phyloP scores from a whole-genome alignment of 2,113 vertebrate species.

The Pheucticus melanocephalus region DNA sequence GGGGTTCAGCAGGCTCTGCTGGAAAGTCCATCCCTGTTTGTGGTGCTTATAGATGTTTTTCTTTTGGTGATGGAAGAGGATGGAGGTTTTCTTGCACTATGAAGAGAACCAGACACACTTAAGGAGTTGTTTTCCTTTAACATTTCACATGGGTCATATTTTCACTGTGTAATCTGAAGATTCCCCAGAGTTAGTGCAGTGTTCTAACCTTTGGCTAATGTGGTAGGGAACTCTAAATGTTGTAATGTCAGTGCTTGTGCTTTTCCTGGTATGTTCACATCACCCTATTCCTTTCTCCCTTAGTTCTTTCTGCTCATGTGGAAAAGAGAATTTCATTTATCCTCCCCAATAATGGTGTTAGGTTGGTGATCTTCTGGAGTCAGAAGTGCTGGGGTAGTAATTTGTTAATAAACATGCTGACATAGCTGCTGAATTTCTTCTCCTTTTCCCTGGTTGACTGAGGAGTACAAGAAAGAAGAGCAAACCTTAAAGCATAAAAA shows the following conservation, averaged over 20 bases:
- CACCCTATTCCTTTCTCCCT: not conserved
- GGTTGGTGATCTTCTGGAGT: not conserved
- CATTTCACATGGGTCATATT: not conserved
- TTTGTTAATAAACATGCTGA: not conserved
- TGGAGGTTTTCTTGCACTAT: not conserved
- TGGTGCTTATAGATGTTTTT: not conserved
- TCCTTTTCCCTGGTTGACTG: not conserved
- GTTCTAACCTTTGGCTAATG: not conserved
- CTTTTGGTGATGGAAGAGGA: not conserved
- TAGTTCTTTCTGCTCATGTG: not conserved
- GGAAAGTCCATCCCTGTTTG: not conserved
- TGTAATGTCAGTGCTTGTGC: not conserved
- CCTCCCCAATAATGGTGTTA: not conserved
- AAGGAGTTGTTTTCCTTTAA: not conserved
- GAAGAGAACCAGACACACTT: not conserved
- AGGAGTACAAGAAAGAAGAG: not conserved
- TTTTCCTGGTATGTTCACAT: not conserved
- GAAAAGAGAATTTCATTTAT: not conserved
- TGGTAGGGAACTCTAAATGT: not conserved
- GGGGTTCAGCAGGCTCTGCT: not conserved
- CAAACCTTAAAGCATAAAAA: not conserved
- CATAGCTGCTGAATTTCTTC: not conserved
- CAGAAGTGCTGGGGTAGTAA: not conserved
- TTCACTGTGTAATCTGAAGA: not conserved
- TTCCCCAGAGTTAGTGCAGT: not conserved